A percentile compares a stretch with the other conserved stretches of the same genome.
Conservation (phyloP, 1,140 invertebrate genomes). For the Rhynchophorus ferrugineus region DNA sequence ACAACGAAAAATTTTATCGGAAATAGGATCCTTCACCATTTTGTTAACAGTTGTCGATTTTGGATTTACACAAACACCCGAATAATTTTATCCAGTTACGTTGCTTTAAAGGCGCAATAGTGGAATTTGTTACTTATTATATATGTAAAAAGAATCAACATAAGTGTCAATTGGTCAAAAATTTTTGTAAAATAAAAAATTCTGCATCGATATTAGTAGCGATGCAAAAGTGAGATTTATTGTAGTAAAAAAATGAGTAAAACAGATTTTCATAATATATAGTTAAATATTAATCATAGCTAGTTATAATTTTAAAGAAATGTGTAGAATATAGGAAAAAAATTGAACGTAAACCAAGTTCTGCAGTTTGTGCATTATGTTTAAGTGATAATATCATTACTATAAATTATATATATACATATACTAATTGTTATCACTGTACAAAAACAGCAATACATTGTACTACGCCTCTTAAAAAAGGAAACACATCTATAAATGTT, state of each 20-base stretch:
- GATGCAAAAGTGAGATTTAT: slow-evolving; percentile 40
- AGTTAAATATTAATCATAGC: slow-evolving; percentile 21
- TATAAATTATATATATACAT: slow-evolving; percentile 3
- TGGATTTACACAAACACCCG: no score
- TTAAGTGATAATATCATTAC: slow-evolving; percentile 8
- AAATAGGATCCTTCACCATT: no score
- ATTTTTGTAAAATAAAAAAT: slow-evolving; percentile 18
- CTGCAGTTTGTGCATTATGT: not conserved
- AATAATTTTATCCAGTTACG: no score
- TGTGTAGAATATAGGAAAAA: slow-evolving; percentile 30
- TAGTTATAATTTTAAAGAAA: slow-evolving; percentile 20
- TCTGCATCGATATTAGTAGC: slow-evolving; percentile 33
- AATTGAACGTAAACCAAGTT: slow-evolving; percentile 14
- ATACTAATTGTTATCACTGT: slow-evolving; percentile 15
- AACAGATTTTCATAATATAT: slow-evolving; percentile 32
- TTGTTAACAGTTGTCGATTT: no score
- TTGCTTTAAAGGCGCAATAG: no score
- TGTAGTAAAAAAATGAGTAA: slow-evolving; percentile 27
- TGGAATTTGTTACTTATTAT: slow-evolving; percentile 15
- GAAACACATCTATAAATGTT: no score
- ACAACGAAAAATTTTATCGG: no score
- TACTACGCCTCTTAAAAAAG: slow-evolving; percentile 2
- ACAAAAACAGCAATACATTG: slow-evolving; percentile 16
- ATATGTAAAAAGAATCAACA: slow-evolving; percentile 16
- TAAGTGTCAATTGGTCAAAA: slow-evolving; percentile 29